phyloP scores from a whole-genome alignment of 2,888 invertebrate species.

The Smittia aterrima region DNA sequence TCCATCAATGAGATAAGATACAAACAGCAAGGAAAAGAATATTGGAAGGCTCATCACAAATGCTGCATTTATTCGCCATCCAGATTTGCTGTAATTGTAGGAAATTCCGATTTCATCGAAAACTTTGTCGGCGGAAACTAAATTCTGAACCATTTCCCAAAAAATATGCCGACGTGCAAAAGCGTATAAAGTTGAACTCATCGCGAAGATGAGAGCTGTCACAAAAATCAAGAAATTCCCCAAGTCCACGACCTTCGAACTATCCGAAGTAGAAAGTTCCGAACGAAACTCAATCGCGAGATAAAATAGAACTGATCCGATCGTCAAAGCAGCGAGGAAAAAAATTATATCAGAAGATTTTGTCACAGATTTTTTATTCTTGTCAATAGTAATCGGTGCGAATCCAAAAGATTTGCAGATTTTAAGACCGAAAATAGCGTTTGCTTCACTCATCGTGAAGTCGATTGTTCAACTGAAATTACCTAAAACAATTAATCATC shows the following conservation, averaged over 20 bases:
- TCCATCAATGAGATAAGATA: neutral
- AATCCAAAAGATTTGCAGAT: neutral
- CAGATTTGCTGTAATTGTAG: too few relatives aligned
- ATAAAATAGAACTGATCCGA: neutral
- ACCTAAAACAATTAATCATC: too few relatives aligned
- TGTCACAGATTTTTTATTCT: conserved; percentile 28
- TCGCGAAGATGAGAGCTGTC: neutral
- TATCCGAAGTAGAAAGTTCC: neutral
- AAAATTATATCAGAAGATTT: neutral
- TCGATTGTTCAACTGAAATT: too few relatives aligned
- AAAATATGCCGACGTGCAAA: neutral
- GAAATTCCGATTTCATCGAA: too few relatives aligned
- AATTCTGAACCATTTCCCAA: too few relatives aligned
- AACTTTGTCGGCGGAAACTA: too few relatives aligned
- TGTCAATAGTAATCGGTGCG: neutral
- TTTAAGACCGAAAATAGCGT: neutral
- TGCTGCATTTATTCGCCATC: too few relatives aligned
- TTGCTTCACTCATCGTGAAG: neutral
- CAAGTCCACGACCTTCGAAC: neutral
- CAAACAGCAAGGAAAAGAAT: too few relatives aligned
- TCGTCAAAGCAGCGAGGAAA: neutral
- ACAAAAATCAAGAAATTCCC: neutral
- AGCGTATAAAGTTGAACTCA: neutral
- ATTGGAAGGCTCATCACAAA: too few relatives aligned
- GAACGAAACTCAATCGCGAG: neutral